Base-by-base conservation (phyloP, 2,888 invertebrate species). In the Apoderus coryli region DNA sequence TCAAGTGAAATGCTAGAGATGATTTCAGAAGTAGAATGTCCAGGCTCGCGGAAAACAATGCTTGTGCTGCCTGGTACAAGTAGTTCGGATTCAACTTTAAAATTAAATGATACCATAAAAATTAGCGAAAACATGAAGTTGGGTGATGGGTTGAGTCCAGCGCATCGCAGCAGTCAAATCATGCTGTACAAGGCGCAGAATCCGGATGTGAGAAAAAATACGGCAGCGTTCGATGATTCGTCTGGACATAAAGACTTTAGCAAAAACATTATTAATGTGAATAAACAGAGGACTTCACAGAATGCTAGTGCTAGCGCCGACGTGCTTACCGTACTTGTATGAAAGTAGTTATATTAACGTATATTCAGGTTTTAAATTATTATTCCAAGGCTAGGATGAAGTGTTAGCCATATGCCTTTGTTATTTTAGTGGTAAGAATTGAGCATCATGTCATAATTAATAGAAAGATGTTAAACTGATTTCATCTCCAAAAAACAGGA, bases 111-210 rank as follows among this genome's bases (percentile, higher is more conserved):
- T 19, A 37, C 42, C 25, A 41, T 44, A 32, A 46, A 45, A 16
- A 23, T 43, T 29, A 37, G 39, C 29, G 42, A 45, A 13, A 44
- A 42, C 31, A 45, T 47, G 12, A 50, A 50, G 30, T 38, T 50
- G 30, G 46, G 47, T 25, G 55, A 56, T 31, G 58, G 58, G 7
- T 42, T 60, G 15, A 58, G 57, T 37, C 53, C 58, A 10, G 54
- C 56, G 13, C 69, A 68, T 47, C 58, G 69, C 24, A 65, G 63
- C 48, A 70, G 67, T 38, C 69, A 72, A 48, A 72, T 77, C 44
- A 61, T 76, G 56, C 64, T 82, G 39, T 82, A 80, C 60, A 85
- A 86, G 61, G 78, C 84, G 37, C 82, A 81, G 53, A 81, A 82
- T 57, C 73, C 78, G 29, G 84, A 84, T 55, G 77, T 81, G 56